Conservation (phyloP, 1,140 invertebrate genomes). For the Drosophila kurseongensis region DNA sequence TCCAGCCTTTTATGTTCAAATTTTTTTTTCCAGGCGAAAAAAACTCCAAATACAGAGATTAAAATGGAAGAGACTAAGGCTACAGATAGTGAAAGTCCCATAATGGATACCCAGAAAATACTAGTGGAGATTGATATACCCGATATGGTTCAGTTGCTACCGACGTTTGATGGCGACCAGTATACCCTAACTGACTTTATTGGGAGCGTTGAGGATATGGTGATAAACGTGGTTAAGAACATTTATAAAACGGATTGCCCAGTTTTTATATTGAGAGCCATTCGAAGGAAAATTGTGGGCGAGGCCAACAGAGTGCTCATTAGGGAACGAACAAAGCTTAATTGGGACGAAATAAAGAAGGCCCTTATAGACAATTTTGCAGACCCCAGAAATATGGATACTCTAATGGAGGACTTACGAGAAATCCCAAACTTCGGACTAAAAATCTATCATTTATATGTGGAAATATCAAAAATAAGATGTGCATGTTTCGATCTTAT, state of each 20-base stretch:
- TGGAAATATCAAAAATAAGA: background rate
- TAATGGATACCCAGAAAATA: background rate
- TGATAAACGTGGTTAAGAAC: background rate
- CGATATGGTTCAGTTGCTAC: background rate
- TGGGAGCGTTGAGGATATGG: background rate
- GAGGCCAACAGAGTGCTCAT: slow-evolving; percentile 1
- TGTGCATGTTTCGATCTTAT: background rate
- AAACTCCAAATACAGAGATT: too few relatives aligned
- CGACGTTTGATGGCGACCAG: background rate
- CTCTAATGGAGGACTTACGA: background rate
- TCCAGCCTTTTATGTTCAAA: too few relatives aligned
- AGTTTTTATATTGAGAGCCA: slow-evolving; percentile 1
- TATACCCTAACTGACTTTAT: background rate
- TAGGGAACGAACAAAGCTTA: background rate
- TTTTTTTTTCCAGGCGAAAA: too few relatives aligned
- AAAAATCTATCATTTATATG: background rate
- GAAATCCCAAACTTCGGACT: background rate
- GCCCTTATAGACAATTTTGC: background rate
- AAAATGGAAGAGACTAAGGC: background rate
- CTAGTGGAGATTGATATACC: background rate
- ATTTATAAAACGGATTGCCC: background rate
- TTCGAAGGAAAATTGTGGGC: background rate
- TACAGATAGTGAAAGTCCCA: background rate
- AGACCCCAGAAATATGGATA: background rate
- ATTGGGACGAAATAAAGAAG: background rate